Conservation (phyloP, 2,797 vertebrate species). For the Gambusia yucatana region DNA sequence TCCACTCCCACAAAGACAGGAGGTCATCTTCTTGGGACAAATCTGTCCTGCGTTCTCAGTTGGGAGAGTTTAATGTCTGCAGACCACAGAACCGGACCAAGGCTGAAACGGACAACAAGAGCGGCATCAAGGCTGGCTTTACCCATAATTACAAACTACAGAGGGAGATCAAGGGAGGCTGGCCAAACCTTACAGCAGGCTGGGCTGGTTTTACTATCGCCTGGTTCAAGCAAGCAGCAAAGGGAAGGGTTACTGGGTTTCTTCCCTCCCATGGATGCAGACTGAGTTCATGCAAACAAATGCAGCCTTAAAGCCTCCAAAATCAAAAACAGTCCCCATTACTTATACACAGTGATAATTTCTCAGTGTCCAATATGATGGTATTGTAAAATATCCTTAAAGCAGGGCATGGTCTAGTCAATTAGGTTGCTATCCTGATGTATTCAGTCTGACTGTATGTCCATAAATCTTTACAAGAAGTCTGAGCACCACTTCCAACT, state of each 20-base stretch:
- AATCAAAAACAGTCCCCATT: neutral
- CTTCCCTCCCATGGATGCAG: conserved; percentile 39
- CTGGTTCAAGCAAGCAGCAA: conserved; percentile 43
- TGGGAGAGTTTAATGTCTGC: conserved; percentile 35
- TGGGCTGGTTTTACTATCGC: conserved; percentile 62
- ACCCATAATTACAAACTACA: conserved; percentile 79
- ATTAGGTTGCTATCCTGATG: neutral
- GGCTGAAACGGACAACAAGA: conserved; percentile 60
- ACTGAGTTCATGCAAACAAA: conserved; percentile 30
- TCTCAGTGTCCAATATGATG: neutral
- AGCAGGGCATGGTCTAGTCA: neutral
- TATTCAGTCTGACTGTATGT: neutral
- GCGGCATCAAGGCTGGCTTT: conserved; percentile 62
- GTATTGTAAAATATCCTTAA: neutral
- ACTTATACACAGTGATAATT: neutral
- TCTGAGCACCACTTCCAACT: neutral
- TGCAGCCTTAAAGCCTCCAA: conserved; percentile 12
- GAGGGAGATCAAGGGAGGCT: conserved; percentile 55
- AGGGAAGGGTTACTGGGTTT: conserved; percentile 41
- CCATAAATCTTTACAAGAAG: neutral
- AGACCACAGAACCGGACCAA: conserved; percentile 63
- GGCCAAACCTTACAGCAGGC: conserved; percentile 37
- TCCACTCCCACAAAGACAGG: neutral
- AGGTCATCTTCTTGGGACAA: conserved; percentile 19
- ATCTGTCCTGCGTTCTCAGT: conserved; percentile 30